Conservation (phyloP, 2,113 vertebrate genomes). For the Zingel zingel region DNA sequence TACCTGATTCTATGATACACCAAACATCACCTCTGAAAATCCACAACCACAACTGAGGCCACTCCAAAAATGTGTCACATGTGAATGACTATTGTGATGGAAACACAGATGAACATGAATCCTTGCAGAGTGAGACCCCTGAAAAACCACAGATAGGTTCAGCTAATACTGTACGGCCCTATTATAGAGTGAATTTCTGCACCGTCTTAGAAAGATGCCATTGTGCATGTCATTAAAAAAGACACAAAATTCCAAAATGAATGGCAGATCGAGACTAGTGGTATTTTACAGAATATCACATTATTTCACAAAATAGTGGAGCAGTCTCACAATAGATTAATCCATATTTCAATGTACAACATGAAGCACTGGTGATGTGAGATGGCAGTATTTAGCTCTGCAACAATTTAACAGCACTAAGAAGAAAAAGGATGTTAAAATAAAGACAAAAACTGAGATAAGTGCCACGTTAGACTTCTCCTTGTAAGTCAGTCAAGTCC, state of each 20-base stretch:
- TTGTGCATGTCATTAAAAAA: conserved; percentile 45
- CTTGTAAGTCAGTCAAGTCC: conserved; percentile 14
- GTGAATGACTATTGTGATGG: conserved; percentile 3
- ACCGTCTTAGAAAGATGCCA: conserved; percentile 44
- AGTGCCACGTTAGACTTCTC: conserved; percentile 25
- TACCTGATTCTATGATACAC: conserved; percentile 35
- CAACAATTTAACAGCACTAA: conserved; percentile 47
- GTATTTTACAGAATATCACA: conserved; percentile 62
- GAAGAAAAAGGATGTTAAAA: not conserved
- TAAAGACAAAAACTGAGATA: not conserved
- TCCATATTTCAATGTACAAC: conserved; percentile 37
- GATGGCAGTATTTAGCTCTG: conserved; percentile 60
- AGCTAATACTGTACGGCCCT: conserved; percentile 65
- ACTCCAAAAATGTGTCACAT: conserved; percentile 31
- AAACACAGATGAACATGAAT: conserved; percentile 11
- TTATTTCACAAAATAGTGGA: conserved; percentile 57
- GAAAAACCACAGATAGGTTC: conserved; percentile 28
- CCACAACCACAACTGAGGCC: conserved; percentile 19
- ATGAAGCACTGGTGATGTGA: conserved; percentile 44
- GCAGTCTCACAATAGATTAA: conserved; percentile 41
- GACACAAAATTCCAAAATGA: conserved; percentile 34
- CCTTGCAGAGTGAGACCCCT: conserved; percentile 28
- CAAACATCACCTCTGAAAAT: conserved; percentile 17
- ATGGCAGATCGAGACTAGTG: conserved; percentile 33
- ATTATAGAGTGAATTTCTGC: conserved; percentile 37